phyloP scores from a whole-genome alignment of 2,113 vertebrate species.

The Brachionichthys hirsutus region DNA sequence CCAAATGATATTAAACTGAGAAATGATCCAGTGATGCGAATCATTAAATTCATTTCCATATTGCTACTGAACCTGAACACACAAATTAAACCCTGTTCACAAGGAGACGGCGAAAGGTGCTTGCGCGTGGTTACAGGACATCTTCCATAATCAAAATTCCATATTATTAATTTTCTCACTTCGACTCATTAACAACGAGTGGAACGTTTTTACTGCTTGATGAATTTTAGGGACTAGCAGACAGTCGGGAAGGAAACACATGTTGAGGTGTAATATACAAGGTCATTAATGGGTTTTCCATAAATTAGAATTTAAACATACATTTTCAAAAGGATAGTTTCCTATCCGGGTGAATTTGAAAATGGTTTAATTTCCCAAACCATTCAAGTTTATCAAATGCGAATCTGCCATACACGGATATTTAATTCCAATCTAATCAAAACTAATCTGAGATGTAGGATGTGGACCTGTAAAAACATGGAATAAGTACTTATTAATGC shows the following conservation, averaged over 20 bases:
- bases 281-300: constrained; percentile 91
- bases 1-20: constrained; percentile 92
- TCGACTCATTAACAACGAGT: constrained; percentile 97
- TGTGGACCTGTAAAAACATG: constrained; percentile 71
- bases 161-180: constrained; percentile 93
- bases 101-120: constrained; percentile 72
- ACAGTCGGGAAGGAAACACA: constrained; percentile 87
- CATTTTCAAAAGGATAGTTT: constrained; percentile 73
- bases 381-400: constrained; percentile 76
- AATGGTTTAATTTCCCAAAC: constrained; percentile 75
- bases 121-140: constrained; percentile 87
- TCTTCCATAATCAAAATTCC: constrained; percentile 88
- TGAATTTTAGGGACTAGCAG: constrained; percentile 96
- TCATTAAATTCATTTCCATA: constrained; percentile 96
- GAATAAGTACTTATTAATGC: constrained; percentile 70
- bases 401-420: constrained; percentile 72
- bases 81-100: constrained; percentile 90
- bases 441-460: constrained; percentile 73
- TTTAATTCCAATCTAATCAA: constrained; percentile 80
- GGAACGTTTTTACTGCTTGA: constrained; percentile 98
- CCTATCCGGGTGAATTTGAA: constrained; percentile 68
- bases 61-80: constrained; percentile 92
- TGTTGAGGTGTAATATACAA: constrained; percentile 91
- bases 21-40: constrained; percentile 97
- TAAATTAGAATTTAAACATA: constrained; percentile 84